phyloP scores from a whole-genome alignment of 2,113 vertebrate species.

The Ciconia maguari region DNA sequence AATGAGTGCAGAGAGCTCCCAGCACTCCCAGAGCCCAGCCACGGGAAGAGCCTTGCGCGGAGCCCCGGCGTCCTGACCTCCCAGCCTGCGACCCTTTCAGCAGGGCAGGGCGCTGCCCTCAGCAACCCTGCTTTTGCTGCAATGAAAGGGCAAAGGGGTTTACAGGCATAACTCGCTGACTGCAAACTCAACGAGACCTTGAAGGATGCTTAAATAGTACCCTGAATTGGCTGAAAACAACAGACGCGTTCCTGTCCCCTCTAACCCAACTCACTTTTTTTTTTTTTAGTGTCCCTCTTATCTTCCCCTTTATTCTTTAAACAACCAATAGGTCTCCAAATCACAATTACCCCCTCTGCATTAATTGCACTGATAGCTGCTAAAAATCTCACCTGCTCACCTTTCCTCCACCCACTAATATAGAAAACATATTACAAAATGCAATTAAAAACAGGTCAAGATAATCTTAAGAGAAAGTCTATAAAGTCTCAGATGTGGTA shows the following conservation, averaged over 20 bases:
- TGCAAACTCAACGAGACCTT: background rate
- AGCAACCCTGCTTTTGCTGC: fast-evolving
- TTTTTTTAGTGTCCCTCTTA: background rate
- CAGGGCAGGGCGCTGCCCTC: background rate
- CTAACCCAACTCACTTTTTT: background rate
- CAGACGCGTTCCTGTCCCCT: background rate
- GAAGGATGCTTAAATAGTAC: background rate
- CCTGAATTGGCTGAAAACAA: background rate
- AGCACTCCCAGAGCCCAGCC: background rate
- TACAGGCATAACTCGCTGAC: fast-evolving
- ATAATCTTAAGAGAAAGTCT: background rate
- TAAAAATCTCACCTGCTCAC: background rate
- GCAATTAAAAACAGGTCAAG: background rate
- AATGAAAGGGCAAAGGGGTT: background rate
- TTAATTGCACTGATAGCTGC: background rate
- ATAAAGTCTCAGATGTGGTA: fast-evolving
- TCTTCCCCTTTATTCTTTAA: background rate
- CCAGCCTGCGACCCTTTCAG: fast-evolving
- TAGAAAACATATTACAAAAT: background rate
- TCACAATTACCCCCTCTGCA: background rate
- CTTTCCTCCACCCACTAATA: background rate
- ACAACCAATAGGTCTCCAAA: background rate
- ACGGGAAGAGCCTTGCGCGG: background rate
- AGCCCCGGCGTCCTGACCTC: background rate
- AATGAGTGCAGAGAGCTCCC: background rate